These are phyloP conservation scores for Acinonyx jubatus DNA, from an alignment of 2,113 vertebrate species.

Conservation along the genomic window DNA sequence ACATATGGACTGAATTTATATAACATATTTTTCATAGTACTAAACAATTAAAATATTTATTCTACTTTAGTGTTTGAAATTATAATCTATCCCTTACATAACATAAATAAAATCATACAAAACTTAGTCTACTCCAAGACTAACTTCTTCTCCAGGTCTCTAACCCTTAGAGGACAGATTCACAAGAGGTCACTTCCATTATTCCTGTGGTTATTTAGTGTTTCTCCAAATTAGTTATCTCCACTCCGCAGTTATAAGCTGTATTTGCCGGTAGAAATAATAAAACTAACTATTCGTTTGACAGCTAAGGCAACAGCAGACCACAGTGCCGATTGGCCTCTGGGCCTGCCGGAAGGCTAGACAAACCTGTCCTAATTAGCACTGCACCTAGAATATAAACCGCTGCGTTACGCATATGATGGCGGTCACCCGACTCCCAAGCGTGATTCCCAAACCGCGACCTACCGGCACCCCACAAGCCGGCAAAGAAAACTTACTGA, in stretches of 20 bases:
- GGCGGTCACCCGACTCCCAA: neutral
- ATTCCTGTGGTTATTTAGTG: neutral
- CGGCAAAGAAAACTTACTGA: conserved; percentile 79
- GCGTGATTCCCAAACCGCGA: neutral
- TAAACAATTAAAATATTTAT: neutral
- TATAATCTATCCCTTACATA: neutral
- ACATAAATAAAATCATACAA: neutral
- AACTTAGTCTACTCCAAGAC: neutral
- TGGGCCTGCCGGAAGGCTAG: neutral
- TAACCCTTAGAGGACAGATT: neutral
- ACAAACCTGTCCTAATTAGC: neutral
- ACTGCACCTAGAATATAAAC: neutral
- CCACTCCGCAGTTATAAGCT: neutral
- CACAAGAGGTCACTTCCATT: neutral
- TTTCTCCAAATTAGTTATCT: neutral
- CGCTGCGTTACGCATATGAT: fast-evolving
- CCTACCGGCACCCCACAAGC: neutral
- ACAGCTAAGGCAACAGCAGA: neutral
- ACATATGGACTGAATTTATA: neutral
- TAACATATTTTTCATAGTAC: neutral
- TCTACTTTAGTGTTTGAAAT: neutral
- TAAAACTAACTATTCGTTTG: neutral
- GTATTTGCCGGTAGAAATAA: neutral
- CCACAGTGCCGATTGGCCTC: neutral
- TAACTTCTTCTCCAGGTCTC: neutral